phyloP scores from a whole-genome alignment of 2,797 vertebrate genomes.

The Triplophysa bombifrons region DNA sequence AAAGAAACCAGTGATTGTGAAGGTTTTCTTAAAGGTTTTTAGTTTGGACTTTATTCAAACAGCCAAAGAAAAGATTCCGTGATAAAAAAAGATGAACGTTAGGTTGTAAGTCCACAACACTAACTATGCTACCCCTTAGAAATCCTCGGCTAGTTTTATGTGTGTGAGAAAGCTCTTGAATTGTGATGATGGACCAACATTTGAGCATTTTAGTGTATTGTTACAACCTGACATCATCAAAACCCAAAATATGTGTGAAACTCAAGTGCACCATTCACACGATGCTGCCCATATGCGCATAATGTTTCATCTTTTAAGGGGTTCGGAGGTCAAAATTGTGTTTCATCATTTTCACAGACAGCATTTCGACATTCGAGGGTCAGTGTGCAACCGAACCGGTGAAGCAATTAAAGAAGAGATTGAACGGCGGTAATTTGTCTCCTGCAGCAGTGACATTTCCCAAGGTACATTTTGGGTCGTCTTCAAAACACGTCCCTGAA shows the following conservation, averaged over 20 bases:
- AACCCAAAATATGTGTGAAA: conserved; percentile 26
- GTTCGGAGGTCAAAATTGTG: not conserved
- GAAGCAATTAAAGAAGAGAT: conserved; percentile 23
- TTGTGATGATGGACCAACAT: conserved; percentile 6
- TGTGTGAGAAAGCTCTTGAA: not conserved
- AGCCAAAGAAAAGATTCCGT: too few species aligned
- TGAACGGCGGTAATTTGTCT: conserved; percentile 18
- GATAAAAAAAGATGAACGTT: too few species aligned
- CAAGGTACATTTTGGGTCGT: conserved; percentile 11
- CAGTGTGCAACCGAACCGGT: conserved; percentile 25
- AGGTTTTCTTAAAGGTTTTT: too few species aligned
- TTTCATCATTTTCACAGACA: conserved; percentile 35
- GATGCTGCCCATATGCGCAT: conserved; percentile 16
- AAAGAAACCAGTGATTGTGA: too few species aligned
- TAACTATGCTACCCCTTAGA: too few species aligned
- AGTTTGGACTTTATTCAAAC: too few species aligned
- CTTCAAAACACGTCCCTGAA: conserved; percentile 16
- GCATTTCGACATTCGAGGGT: conserved; percentile 21
- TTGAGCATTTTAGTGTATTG: conserved; percentile 17
- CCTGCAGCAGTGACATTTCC: conserved; percentile 13
- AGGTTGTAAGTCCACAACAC: too few species aligned
- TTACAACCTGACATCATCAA: conserved; percentile 26
- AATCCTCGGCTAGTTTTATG: too few species aligned
- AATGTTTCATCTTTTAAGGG: conserved; percentile 25
- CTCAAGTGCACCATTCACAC: conserved; percentile 4